These are phyloP conservation scores for Bombus soroeensis DNA, from an alignment of 1,140 invertebrate species.

Conservation along the genomic window DNA sequence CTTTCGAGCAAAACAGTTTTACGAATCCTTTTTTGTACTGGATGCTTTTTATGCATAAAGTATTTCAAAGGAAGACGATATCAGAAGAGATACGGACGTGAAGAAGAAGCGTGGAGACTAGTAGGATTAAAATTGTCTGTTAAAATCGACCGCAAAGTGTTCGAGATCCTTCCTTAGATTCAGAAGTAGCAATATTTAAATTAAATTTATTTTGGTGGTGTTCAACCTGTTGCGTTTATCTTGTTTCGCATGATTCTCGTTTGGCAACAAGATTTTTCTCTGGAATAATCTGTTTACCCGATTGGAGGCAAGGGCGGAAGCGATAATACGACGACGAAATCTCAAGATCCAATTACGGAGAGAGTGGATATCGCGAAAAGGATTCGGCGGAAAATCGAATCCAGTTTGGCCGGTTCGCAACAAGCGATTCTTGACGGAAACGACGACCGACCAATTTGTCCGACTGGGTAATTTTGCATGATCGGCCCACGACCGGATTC, in stretches of 20 bases:
- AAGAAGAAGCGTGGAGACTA: no score
- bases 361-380: background rate
- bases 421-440: background rate
- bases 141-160: background rate
- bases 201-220: background rate
- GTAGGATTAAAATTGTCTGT: background rate
- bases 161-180: background rate
- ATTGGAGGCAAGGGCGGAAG: background rate
- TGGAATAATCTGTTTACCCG: slow-evolving; percentile 8
- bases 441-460: background rate
- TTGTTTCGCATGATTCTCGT: slow-evolving; percentile 7
- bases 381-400: background rate
- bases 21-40: no score
- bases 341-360: slow-evolving; percentile 27
- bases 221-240: slow-evolving; percentile 19
- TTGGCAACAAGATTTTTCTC: background rate
- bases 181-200: background rate
- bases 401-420: background rate
- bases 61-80: no score
- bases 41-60: no score
- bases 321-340: background rate
- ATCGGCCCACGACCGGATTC: background rate
- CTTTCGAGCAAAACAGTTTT: no score
- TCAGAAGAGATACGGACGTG: no score
- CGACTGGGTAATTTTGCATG: slow-evolving; percentile 3